These are phyloP conservation scores for Megastigmus dorsalis DNA, from an alignment of 2,888 invertebrate species.

Conservation along the genomic window DNA sequence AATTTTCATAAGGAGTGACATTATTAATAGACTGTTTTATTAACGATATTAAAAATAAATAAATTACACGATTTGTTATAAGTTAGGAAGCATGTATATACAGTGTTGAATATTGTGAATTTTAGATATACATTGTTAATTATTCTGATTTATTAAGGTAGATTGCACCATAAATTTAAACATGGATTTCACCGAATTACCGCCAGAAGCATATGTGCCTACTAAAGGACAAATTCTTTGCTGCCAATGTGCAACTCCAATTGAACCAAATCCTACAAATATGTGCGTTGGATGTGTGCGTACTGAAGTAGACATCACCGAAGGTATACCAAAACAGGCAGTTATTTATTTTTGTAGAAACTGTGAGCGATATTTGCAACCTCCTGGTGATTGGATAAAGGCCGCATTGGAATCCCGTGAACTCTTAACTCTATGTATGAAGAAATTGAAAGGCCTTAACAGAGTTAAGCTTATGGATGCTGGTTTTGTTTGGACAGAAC, in stretches of 20 bases:
- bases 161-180: constrained; percentile 14
- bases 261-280: constrained; percentile 96
- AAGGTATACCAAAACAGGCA: constrained; percentile 95
- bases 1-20: too few relatives aligned
- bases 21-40: too few relatives aligned
- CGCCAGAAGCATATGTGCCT: not conserved
- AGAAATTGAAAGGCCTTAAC: constrained; percentile 91
- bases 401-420: constrained; percentile 93
- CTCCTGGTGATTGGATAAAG: constrained; percentile 91
- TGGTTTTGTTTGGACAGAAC: constrained; percentile 98
- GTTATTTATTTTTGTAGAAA: constrained; percentile 92
- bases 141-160: too few relatives aligned
- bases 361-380: constrained; percentile 97
- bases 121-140: too few relatives aligned
- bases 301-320: constrained; percentile 94
- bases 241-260: constrained; percentile 94
- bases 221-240: constrained; percentile 77
- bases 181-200: constrained; percentile 35
- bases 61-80: too few relatives aligned
- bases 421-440: constrained; percentile 91
- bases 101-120: too few relatives aligned
- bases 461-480: constrained; percentile 96
- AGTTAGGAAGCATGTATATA: too few relatives aligned
- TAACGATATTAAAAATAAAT: too few relatives aligned
- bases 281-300: constrained; percentile 97